phyloP scores from a whole-genome alignment of 2,888 invertebrate species.

The Leptarthrus brevirostris region DNA sequence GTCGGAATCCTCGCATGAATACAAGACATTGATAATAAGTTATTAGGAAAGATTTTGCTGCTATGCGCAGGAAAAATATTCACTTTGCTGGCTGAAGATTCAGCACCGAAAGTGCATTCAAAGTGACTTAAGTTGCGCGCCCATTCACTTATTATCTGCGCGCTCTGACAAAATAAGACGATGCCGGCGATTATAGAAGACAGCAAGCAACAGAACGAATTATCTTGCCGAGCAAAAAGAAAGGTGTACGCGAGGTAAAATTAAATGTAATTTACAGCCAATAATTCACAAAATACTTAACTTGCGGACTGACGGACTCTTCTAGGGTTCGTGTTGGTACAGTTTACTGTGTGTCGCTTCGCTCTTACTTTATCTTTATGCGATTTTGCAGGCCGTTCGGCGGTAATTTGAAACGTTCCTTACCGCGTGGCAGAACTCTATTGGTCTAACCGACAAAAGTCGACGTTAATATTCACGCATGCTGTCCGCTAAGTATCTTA shows the following conservation, averaged over 20 bases:
- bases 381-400: background rate
- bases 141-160: slow-evolving; percentile 39
- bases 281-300: slow-evolving; percentile 52
- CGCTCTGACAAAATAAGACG: slow-evolving; percentile 18
- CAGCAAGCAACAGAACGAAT: slow-evolving; percentile 27
- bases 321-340: slow-evolving; percentile 27
- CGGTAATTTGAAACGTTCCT: slow-evolving; percentile 43
- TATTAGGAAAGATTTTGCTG: slow-evolving; percentile 50
- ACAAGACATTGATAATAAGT: slow-evolving; percentile 53
- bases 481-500: slow-evolving; percentile 38
- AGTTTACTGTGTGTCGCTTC: background rate
- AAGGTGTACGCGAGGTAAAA: slow-evolving; percentile 43
- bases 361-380: background rate
- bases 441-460: slow-evolving; percentile 44
- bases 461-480: slow-evolving; percentile 42
- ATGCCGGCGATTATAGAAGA: slow-evolving; percentile 41
- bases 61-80: slow-evolving; percentile 35
- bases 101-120: slow-evolving; percentile 31
- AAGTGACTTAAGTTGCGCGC: slow-evolving; percentile 38
- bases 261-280: slow-evolving; percentile 52
- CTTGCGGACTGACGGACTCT: slow-evolving; percentile 36
- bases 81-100: slow-evolving; percentile 39
- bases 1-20: slow-evolving; percentile 41
- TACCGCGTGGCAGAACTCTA: slow-evolving; percentile 1
- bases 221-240: slow-evolving; percentile 13